Base-by-base conservation (phyloP, 2,797 vertebrate genomes). In the Ceryle rudis region DNA sequence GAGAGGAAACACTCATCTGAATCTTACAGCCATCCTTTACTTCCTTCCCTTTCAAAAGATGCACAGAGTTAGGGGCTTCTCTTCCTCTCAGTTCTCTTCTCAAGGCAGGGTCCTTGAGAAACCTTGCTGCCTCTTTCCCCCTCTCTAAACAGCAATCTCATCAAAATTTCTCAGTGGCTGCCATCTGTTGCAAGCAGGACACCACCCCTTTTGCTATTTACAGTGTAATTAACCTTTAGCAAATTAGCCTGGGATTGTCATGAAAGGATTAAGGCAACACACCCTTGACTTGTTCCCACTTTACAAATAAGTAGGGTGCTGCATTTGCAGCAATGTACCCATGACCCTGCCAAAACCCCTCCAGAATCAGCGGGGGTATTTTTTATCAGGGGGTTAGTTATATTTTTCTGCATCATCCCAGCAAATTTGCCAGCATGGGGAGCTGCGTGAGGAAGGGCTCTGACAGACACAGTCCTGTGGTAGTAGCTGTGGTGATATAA, bases 141-240 rank as follows among this genome's bases (percentile, higher is more conserved):
- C 22, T 86, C 47, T 44, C 42, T 37, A 69, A 95, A 72, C 35
- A 86, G 49, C 80, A 75, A 9, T 22, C 70, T 83, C 91, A 81
- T 94, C 87, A 83, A 35, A 91, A 86, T 60, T 83, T 92, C 89
- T 86, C 21, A 1, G 29, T 88, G 73, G 46, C 55, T 84, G 62
- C 89, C 79, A 88, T 93, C 94, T 91, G 80, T 86, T 31, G 23
- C 75, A 84, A 94, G 51, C 47, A 74, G 77, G 86, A 55, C 79
- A 74, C 72, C 81, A 37, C 84, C 61, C 79, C 42, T 93, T 91
- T 74, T 92, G 72, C 91, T 93, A 90, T 89, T 95, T 96, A 93
- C 95, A 91, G 89, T 86, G 84, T 92, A 89, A 95, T 95, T 97
- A 97, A 92, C 84, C 91, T 96, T 96, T 91, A 92, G 54, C n/a